A percentile compares a stretch with the other conserved stretches of the same genome.
These are phyloP conservation scores for Atherinomorus stipes DNA, from an alignment of 2,113 vertebrate species.

Conservation along the genomic window DNA sequence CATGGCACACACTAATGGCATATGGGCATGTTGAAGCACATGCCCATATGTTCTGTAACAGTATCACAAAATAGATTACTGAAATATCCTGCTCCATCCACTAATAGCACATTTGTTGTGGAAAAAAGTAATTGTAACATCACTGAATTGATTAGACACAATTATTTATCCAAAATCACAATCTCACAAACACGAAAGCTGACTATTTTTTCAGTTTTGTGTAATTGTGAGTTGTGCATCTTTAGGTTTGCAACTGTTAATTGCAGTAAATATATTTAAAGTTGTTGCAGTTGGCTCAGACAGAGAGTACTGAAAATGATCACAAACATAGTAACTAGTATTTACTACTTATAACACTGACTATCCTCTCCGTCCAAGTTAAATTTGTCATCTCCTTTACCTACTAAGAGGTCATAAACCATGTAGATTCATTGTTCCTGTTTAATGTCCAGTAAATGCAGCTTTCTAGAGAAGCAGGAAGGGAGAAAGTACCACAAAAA, in stretches of 20 bases:
- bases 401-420: not conserved
- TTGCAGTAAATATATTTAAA: not conserved
- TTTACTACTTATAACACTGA: not conserved
- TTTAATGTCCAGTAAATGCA: not conserved
- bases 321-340: no score
- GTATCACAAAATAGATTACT: no score
- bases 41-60: no score
- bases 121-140: no score
- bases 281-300: not conserved
- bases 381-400: not conserved
- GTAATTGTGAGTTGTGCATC: not conserved
- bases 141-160: no score
- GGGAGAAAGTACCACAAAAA: conserved; percentile 5
- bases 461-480: not conserved
- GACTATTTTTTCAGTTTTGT: not conserved
- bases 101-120: no score
- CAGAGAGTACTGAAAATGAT: not conserved
- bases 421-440: not conserved
- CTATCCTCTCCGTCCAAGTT: not conserved
- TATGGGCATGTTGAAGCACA: no score
- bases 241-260: not conserved
- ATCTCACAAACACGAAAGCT: not conserved
- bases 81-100: no score
- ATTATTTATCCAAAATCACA: no score
- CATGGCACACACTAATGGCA: no score